Percentiles rank a stretch among this genome's conserved stretches.
phyloP scores from a whole-genome alignment of 2,888 invertebrate genomes.

The Lasioglossum zephyrum region DNA sequence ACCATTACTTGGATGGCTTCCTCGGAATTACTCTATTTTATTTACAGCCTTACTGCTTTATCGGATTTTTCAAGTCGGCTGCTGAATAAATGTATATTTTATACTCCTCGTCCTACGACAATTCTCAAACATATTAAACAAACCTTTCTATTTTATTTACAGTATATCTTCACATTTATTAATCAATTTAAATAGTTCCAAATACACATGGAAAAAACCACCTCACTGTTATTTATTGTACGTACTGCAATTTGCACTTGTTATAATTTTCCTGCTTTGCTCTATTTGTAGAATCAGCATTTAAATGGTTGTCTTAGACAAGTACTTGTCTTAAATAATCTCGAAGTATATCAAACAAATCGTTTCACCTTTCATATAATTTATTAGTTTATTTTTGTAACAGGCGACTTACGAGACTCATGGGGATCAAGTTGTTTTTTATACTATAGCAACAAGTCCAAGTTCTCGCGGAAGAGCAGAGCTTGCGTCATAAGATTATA shows the following conservation, averaged over 20 bases:
- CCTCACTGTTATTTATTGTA: no score
- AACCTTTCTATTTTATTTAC: no score
- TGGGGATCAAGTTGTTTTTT: neutral
- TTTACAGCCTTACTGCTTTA: neutral
- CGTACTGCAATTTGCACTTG: no score
- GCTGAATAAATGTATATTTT: neutral
- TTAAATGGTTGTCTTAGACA: no score
- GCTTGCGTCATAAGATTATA: constrained; percentile 15
- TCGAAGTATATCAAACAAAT: no score
- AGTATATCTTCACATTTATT: no score
- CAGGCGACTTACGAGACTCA: neutral
- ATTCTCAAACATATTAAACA: neutral
- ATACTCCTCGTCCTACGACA: neutral
- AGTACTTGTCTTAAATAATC: neutral
- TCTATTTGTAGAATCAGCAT: no score
- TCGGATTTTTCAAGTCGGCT: neutral
- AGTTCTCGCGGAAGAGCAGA: neutral
- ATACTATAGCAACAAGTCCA: neutral
- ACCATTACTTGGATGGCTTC: neutral
- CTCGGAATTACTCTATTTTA: neutral
- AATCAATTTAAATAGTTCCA: no score
- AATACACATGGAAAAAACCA: no score
- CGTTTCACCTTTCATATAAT: neutral
- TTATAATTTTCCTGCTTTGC: no score
- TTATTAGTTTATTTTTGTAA: neutral